Evolutionary conservation across 1,140 invertebrate genomes (phyloP), one percentile per base, ranked within the genome.

Genomic region (Pemphigus obesinymphae): DNA sequence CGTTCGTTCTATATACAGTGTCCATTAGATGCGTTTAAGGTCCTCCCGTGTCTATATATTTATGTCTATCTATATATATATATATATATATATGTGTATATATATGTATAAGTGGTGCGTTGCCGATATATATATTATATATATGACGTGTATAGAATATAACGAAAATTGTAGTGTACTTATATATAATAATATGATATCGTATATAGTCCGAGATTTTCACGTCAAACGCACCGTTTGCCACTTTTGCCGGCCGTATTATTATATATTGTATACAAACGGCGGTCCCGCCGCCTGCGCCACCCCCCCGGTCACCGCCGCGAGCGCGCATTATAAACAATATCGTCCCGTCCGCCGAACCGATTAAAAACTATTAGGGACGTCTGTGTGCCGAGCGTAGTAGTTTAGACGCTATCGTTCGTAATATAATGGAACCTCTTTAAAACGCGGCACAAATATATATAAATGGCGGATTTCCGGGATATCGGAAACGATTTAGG

Each of bases 21-120:
- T 80, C 76, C 76, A 80, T 80, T 80, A 80, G 76, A 80, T 37
- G 31, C 76, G 40, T 80, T 78, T 78, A 78, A 78, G 34, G 68
- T 72, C 68, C 45, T 72, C 43, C 13, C 20, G 72, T 50, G 40
- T 50, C 6, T 70, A n/a, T 70, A 29, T n/a, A 13, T 43, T 29
- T 70, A 13, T 23, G 34, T 40, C 8, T 34, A 29, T n/a, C 29
- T 43, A 8, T 15, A 34, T 23, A 29, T 68, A 20, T 68, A 17
- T 72, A 29, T 66, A 23, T 3, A 23, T 17, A 10, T 34, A 34
- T 34, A 37, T 11, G 0, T n/a, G 20, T 66, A n/a, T 31, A 7
- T 20, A 13, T 37, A n/a, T 26, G 53, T n/a, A n/a, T n/a, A n/a
- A 76, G 73, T 76, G 73, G 43, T 20, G 66, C 45, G 66, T n/a